Base-by-base conservation (phyloP, 2,888 invertebrate species). In the Parnassius glacialis region DNA sequence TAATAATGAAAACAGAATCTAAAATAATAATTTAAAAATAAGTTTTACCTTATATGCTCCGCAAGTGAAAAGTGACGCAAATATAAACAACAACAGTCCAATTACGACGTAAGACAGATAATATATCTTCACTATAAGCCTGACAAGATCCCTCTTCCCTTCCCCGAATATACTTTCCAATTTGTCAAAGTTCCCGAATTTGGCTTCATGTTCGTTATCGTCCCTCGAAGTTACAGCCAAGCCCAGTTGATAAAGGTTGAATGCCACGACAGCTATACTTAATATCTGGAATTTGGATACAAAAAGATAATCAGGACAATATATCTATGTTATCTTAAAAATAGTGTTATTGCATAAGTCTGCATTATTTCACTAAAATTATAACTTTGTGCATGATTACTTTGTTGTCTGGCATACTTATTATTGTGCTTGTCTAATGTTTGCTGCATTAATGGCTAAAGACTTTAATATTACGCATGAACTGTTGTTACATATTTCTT, bases 161-260 rank as follows among this genome's bases (percentile, higher is more conserved):
- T 81, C 72, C 0, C 85, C 89, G 61, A 90, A 87, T 63, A 90
- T 82, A 52, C 76, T 83, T 42, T 90, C 89, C 65, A 89, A 68
- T 67, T 85, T 84, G 65, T 84, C 80, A 70, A 87, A 87, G 74
- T 89, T 81, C 20, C 72, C 70, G 68, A 89, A 88, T 64, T 83
- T 86, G 13, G 79, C 81, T 59, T 79, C 79, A 34, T 79, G 74
- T 56, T 80, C 75, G 54, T 62, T 58, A 50, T 81, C 80, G 60
- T 83, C 78, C 51, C 64, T 69, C 52, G 85, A 79, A 11, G 84
- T 80, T 59, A 87, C 68, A 59, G 77, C 81, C 47, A 85, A 69
- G 2, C 84, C 86, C 1, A 90, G 74, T 64, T 83, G 77, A 70
- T 85, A 87, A 20, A 90, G 68, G 64, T 87, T 77, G 70, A 79